Percentiles rank a stretch among this genome's conserved stretches.
These are phyloP conservation scores for Eupithecia pulchellata DNA, from an alignment of 2,888 invertebrate species.

Conservation along the genomic window DNA sequence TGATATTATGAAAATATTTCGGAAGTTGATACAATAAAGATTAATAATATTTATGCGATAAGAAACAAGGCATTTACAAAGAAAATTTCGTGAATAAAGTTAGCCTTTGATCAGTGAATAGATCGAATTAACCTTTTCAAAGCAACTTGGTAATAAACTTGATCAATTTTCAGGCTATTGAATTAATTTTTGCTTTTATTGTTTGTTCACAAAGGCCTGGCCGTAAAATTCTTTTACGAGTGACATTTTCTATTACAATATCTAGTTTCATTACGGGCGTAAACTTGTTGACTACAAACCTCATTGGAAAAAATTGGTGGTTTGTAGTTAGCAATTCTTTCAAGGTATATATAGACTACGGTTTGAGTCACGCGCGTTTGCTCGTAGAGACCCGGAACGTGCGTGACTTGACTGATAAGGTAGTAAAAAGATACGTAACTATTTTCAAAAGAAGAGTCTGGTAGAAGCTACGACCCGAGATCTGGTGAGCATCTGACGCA, in stretches of 20 bases:
- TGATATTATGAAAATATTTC: slow-evolving; percentile 49
- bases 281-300: background rate
- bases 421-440: background rate
- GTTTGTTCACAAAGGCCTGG: background rate
- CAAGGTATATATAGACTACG: background rate
- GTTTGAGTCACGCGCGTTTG: background rate
- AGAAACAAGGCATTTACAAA: slow-evolving; percentile 48
- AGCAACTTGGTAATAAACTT: slow-evolving; percentile 41
- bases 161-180: slow-evolving; percentile 8
- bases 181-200: slow-evolving; percentile 5
- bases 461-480: no score
- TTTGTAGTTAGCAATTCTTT: no score
- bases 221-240: background rate
- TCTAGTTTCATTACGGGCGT: background rate
- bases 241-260: background rate
- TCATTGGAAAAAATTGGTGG: no score
- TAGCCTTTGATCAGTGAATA: slow-evolving; percentile 52
- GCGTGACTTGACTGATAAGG: background rate
- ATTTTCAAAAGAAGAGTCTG: no score
- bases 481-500: no score
- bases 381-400: no score
- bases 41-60: slow-evolving; percentile 14
- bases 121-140: slow-evolving; percentile 48
- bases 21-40: slow-evolving; percentile 45
- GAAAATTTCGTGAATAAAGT: slow-evolving; percentile 47